A percentile compares a stretch with the other conserved stretches of the same genome.
Conservation (phyloP, 2,113 vertebrate species). For the Capra hircus region DNA sequence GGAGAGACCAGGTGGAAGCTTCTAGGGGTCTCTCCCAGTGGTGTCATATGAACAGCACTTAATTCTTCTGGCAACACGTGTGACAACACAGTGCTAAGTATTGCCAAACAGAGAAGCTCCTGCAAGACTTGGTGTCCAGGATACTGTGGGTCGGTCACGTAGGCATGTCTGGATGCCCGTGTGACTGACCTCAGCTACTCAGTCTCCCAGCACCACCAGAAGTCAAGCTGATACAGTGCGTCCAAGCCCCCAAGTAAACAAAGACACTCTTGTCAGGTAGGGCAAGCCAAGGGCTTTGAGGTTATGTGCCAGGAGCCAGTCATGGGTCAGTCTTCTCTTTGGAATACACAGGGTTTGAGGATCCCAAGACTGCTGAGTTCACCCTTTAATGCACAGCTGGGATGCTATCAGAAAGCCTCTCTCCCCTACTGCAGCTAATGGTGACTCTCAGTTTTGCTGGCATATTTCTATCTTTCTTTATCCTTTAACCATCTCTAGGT, state of each 20-base stretch:
- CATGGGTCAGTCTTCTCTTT: not conserved
- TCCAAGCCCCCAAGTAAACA: not conserved
- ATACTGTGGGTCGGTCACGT: accelerated
- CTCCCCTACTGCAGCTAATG: slow-evolving; percentile 69
- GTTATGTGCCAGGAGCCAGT: not conserved
- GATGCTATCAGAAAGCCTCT: slow-evolving; percentile 72
- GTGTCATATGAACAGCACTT: not conserved
- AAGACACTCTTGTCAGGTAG: not conserved
- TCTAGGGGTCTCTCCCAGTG: not conserved
- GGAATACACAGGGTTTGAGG: not conserved
- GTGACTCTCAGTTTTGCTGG: not conserved
- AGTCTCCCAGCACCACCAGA: not conserved
- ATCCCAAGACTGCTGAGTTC: not conserved
- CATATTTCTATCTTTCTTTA: not conserved
- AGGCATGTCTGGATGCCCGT: not conserved
- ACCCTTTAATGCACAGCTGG: not conserved
- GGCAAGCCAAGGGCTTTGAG: not conserved
- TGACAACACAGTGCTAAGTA: not conserved
- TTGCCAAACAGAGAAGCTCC: too few relatives aligned
- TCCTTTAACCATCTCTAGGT: not conserved
- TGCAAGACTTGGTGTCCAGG: not conserved
- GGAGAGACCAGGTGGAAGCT: not conserved
- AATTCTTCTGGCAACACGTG: not conserved
- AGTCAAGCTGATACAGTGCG: not conserved
- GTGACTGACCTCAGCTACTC: not conserved